Conservation (phyloP, 2,113 vertebrate species). For the Megaceryle maxima region DNA sequence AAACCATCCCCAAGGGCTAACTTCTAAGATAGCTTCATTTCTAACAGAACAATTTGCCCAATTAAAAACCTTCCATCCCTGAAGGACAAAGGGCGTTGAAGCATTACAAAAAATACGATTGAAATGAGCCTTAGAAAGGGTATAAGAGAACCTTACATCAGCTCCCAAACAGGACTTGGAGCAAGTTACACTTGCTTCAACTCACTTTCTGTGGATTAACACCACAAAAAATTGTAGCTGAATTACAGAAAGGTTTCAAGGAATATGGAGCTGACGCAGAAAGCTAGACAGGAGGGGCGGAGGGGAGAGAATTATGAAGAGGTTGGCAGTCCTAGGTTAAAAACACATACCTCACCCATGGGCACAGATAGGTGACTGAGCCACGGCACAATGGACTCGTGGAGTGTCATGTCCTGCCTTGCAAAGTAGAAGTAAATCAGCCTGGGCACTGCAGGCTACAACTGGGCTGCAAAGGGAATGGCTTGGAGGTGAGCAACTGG, state of each 20-base stretch:
- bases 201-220: background rate
- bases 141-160: background rate
- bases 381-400: background rate
- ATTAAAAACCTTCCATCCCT: constrained; percentile 38
- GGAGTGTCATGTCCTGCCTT: background rate
- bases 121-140: background rate
- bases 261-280: background rate
- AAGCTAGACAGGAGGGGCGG: background rate
- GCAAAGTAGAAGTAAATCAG: background rate
- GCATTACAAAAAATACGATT: background rate
- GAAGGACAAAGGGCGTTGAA: constrained; percentile 30
- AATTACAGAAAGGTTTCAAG: background rate
- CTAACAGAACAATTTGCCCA: constrained; percentile 26
- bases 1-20: background rate
- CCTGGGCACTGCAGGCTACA: background rate
- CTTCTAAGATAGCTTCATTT: constrained; percentile 39
- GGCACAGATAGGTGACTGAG: background rate
- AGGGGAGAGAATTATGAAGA: background rate
- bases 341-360: fast-evolving
- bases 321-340: background rate
- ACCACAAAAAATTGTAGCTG: background rate
- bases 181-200: background rate
- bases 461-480: background rate
- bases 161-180: background rate
- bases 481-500: background rate